These are phyloP conservation scores for Eira barbara DNA, from an alignment of 2,113 vertebrate genomes.

Conservation along the genomic window DNA sequence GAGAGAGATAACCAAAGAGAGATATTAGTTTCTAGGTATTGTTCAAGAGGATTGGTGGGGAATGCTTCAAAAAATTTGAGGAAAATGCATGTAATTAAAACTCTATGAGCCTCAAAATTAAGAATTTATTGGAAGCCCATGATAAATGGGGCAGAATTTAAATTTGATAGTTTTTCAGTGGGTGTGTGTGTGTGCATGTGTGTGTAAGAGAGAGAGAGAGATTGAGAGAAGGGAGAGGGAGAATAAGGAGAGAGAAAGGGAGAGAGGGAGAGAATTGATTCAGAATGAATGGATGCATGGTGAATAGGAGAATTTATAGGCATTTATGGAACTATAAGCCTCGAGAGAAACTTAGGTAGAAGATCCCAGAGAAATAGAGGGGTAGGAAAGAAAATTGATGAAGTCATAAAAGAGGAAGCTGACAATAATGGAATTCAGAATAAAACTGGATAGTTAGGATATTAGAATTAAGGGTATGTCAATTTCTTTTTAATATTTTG, in stretches of 20 bases:
- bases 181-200: not conserved
- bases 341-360: not conserved
- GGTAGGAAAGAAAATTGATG: not conserved
- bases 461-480: not conserved
- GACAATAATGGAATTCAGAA: not conserved
- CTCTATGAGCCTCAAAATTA: not conserved
- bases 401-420: not conserved
- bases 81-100: not conserved
- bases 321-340: not conserved
- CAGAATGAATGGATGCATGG: not conserved
- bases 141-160: not conserved
- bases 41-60: not conserved
- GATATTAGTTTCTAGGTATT: not conserved
- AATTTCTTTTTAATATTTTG: not conserved
- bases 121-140: not conserved
- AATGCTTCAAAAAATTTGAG: not conserved
- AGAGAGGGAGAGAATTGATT: not conserved
- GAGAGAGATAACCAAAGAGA: not conserved
- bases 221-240: rapidly evolving
- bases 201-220: not conserved
- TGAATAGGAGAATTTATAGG: not conserved
- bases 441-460: not conserved
- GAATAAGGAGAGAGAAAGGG: not conserved
- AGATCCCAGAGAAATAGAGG: not conserved
- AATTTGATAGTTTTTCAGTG: not conserved